Conservation (phyloP, 2,113 vertebrate genomes). For the Centropus unirufus region DNA sequence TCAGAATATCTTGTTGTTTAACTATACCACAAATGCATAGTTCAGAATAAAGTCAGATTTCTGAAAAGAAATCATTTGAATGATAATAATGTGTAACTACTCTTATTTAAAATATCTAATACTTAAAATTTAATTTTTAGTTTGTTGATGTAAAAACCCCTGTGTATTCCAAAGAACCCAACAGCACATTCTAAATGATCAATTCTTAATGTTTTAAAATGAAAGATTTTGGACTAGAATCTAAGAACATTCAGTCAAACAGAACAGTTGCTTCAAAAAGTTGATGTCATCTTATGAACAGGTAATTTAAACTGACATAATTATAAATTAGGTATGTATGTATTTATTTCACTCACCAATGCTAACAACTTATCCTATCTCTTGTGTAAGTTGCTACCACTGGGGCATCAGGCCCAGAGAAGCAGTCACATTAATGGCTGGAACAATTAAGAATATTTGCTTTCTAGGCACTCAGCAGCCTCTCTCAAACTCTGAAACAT, state of each 20-base stretch:
- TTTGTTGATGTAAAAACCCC: neutral
- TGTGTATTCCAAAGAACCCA: neutral
- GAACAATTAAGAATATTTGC: neutral
- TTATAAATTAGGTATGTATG: neutral
- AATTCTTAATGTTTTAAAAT: too few species aligned
- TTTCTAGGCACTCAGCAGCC: neutral
- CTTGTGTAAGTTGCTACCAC: too few species aligned
- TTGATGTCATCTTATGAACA: neutral
- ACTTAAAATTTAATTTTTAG: neutral
- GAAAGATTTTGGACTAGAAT: neutral
- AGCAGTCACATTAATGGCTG: neutral
- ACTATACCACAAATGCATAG: neutral
- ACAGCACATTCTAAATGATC: neutral
- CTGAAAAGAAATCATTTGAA: neutral
- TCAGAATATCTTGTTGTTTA: neutral
- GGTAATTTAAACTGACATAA: neutral
- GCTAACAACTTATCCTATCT: too few species aligned
- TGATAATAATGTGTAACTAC: neutral
- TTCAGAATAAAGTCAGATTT: neutral
- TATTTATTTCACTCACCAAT: neutral
- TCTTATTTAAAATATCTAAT: neutral
- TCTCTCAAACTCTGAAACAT: neutral
- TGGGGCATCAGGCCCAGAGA: neutral
- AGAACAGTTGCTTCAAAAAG: neutral
- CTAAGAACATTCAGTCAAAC: neutral